Percentiles rank a stretch among this genome's conserved stretches.
Conservation (phyloP, 1,140 invertebrate species). For the Ectropis grisescens region DNA sequence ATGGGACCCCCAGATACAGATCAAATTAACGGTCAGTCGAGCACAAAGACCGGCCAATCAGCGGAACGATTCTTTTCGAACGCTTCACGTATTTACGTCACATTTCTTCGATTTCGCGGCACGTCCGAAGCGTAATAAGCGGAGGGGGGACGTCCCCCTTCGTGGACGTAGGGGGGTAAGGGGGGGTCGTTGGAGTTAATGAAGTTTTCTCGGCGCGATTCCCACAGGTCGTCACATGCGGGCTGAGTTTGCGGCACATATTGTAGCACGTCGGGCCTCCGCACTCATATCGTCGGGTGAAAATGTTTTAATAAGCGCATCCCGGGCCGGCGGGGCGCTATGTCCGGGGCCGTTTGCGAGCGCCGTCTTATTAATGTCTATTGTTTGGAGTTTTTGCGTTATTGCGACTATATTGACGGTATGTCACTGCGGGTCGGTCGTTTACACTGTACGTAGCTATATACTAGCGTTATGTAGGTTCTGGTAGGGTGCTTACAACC, state of each 20-base stretch:
- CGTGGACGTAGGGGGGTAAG: conserved; percentile 20
- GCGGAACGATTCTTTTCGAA: conserved; percentile 45
- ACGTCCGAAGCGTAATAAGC: conserved; percentile 66
- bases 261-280: conserved; percentile 56
- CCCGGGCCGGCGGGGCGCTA: conserved; percentile 29
- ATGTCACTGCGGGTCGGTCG: conserved; percentile 5
- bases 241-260: conserved; percentile 61
- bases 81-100: conserved; percentile 59
- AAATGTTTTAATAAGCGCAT: conserved; percentile 69
- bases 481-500: too few relatives aligned
- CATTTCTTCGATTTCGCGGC: conserved; percentile 67
- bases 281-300: conserved; percentile 51
- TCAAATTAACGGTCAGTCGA: conserved; percentile 57
- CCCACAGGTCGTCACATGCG: conserved; percentile 64
- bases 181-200: conserved; percentile 50
- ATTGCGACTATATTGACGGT: conserved; percentile 40
- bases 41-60: conserved; percentile 55
- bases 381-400: conserved; percentile 60
- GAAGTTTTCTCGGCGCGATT: conserved; percentile 66
- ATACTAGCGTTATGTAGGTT: too few relatives aligned
- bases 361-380: conserved; percentile 63
- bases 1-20: conserved; percentile 42
- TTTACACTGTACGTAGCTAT: too few relatives aligned
- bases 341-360: conserved; percentile 23
- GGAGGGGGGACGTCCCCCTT: conserved; percentile 38